Conservation (phyloP, 2,113 vertebrate genomes). For the Bagarius yarrelli region DNA sequence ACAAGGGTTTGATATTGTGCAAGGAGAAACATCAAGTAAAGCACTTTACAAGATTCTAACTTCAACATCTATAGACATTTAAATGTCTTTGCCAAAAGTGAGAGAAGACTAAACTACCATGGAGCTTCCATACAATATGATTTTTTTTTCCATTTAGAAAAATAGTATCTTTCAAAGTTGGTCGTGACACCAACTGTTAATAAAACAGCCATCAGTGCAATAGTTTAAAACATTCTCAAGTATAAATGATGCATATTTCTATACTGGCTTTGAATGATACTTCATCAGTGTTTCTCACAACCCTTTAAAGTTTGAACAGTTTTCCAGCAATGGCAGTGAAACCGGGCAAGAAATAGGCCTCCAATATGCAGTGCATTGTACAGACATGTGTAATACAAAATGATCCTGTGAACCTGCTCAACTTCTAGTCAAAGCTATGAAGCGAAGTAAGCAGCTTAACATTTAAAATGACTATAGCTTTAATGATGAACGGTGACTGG, state of each 20-base stretch:
- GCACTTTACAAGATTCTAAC: constrained; percentile 38
- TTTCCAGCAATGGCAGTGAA: constrained; percentile 40
- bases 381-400: constrained; percentile 1
- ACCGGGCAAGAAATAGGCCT: constrained; percentile 9
- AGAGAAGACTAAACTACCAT: constrained; percentile 50
- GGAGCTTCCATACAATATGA: constrained; percentile 59
- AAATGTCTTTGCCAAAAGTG: constrained; percentile 50
- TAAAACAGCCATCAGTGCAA: constrained; percentile 77
- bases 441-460: constrained; percentile 10
- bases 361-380: constrained; percentile 27
- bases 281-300: constrained; percentile 34
- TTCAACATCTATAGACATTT: constrained; percentile 46
- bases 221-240: constrained; percentile 66
- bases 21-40: constrained; percentile 46
- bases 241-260: constrained; percentile 59
- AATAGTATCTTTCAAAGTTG: constrained; percentile 56
- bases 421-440: constrained; percentile 4
- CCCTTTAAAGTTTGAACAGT: constrained; percentile 14
- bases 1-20: constrained; percentile 28
- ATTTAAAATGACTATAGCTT: neutral
- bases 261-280: constrained; percentile 47
- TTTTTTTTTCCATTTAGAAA: constrained; percentile 53
- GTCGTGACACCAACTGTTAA: constrained; percentile 58
- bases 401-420: constrained; percentile 13
- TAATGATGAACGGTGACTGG: neutral